Conservation (phyloP, 2,888 invertebrate species). For the Clistopyga incitator region DNA sequence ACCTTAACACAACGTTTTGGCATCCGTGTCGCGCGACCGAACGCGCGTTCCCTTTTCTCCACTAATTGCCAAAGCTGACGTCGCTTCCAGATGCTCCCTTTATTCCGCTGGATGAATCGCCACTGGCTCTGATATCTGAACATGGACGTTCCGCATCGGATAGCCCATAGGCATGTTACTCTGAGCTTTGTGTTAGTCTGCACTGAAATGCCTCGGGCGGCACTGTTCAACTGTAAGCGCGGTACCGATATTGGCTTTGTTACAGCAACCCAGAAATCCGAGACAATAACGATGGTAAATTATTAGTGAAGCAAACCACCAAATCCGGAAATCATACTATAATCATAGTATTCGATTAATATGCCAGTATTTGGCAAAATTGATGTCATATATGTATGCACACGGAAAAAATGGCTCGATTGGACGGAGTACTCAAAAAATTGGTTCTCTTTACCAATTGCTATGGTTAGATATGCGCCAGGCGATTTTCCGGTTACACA, state of each 20-base stretch:
- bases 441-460: no score
- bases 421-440: no score
- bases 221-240: background rate
- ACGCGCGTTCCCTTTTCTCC: slow-evolving; percentile 57
- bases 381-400: background rate
- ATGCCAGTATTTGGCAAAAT: background rate
- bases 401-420: no score
- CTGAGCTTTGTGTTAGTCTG: slow-evolving; percentile 16
- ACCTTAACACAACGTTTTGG: slow-evolving; percentile 55
- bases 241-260: slow-evolving; percentile 38
- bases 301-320: background rate
- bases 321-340: background rate
- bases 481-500: no score
- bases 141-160: slow-evolving; percentile 13
- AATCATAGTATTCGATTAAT: background rate
- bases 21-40: slow-evolving; percentile 73
- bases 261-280: slow-evolving; percentile 27
- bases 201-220: slow-evolving; percentile 43
- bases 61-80: slow-evolving; percentile 26
- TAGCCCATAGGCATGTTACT: slow-evolving; percentile 17
- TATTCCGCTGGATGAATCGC: slow-evolving; percentile 43
- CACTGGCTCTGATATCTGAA: slow-evolving; percentile 58
- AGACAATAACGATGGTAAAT: slow-evolving; percentile 20
- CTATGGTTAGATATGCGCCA: no score
- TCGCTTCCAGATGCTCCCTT: slow-evolving; percentile 51